Percentiles rank a stretch among this genome's conserved stretches.
These are phyloP conservation scores for Hyperoplus lanceolatus DNA, from an alignment of 2,797 vertebrate genomes.

Conservation along the genomic window DNA sequence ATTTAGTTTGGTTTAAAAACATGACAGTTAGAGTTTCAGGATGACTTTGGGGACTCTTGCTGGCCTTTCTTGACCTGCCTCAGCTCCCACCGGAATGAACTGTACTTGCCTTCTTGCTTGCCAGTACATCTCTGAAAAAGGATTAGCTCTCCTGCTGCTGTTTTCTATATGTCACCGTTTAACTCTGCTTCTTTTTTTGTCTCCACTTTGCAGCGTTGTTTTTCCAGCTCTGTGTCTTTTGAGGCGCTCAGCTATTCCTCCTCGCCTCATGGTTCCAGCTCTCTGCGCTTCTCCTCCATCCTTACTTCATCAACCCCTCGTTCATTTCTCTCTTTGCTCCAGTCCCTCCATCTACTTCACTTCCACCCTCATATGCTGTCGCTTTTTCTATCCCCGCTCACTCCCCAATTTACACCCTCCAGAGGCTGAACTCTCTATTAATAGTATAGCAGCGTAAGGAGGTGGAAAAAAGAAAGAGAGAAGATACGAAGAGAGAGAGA, in stretches of 20 bases:
- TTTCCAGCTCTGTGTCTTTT: slow-evolving; percentile 2
- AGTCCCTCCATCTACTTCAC: slow-evolving; percentile 38
- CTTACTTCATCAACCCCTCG: slow-evolving; percentile 39
- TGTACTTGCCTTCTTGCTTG: slow-evolving; percentile 31
- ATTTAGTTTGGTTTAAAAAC: slow-evolving; percentile 1
- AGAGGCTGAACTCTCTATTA: slow-evolving; percentile 69
- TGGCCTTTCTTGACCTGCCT: slow-evolving; percentile 8
- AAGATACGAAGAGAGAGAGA: slow-evolving; percentile 18
- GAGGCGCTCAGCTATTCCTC: slow-evolving; percentile 20
- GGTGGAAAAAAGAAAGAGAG: not conserved
- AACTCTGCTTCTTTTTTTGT: slow-evolving; percentile 29
- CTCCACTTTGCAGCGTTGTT: slow-evolving; percentile 2
- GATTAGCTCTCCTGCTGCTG: slow-evolving; percentile 5
- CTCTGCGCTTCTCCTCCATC: slow-evolving; percentile 27
- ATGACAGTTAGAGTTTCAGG: slow-evolving; percentile 16
- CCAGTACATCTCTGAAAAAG: slow-evolving; percentile 23
- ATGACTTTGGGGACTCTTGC: slow-evolving; percentile 8
- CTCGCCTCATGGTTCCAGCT: slow-evolving; percentile 11
- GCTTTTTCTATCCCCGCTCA: slow-evolving; percentile 17
- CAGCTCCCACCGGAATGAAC: slow-evolving; percentile 41
- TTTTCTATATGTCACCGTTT: slow-evolving; percentile 38
- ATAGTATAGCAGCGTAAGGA: slow-evolving; percentile 63
- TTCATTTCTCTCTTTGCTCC: slow-evolving; percentile 33
- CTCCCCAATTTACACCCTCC: slow-evolving; percentile 59
- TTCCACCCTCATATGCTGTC: slow-evolving; percentile 33